Percentiles rank a stretch among this genome's conserved stretches.
Evolutionary conservation across 2,113 vertebrate genomes (phyloP).

Genomic region (Toxostoma redivivum): DNA sequence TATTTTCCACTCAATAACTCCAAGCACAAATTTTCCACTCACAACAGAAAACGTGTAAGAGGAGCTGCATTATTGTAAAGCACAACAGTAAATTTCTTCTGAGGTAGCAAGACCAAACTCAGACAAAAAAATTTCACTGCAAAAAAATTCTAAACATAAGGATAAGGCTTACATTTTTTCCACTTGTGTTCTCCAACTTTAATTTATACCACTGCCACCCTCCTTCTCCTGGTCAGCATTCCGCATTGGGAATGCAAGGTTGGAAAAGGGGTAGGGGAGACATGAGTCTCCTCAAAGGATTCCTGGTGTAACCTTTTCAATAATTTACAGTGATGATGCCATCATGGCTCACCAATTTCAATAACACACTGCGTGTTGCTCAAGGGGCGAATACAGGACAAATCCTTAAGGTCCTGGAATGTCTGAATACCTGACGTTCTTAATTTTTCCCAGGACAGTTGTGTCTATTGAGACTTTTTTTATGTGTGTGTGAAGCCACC

Average conservation of each 20-base stretch:
- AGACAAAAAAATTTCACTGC: not conserved
- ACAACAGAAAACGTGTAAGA: not conserved
- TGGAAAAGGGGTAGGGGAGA: not conserved
- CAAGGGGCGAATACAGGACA: not conserved
- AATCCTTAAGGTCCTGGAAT: not conserved
- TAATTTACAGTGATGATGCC: not conserved
- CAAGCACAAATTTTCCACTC: not conserved
- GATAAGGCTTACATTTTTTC: not conserved
- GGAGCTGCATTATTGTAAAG: not conserved
- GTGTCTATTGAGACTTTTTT: fast-evolving
- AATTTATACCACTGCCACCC: not conserved
- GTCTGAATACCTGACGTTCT: not conserved
- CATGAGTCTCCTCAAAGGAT: not conserved
- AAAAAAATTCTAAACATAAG: not conserved
- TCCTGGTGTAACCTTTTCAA: not conserved
- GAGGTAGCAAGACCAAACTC: not conserved
- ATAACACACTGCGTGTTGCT: not conserved
- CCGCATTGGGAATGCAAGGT: not conserved
- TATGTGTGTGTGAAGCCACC: not conserved
- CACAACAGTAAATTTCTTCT: not conserved
- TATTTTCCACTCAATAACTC: not conserved
- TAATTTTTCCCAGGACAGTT: not conserved
- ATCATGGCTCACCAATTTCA: not conserved
- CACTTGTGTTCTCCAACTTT: not conserved
- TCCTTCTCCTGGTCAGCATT: not conserved